phyloP scores from a whole-genome alignment of 2,113 vertebrate species.

The Petaurus breviceps region DNA sequence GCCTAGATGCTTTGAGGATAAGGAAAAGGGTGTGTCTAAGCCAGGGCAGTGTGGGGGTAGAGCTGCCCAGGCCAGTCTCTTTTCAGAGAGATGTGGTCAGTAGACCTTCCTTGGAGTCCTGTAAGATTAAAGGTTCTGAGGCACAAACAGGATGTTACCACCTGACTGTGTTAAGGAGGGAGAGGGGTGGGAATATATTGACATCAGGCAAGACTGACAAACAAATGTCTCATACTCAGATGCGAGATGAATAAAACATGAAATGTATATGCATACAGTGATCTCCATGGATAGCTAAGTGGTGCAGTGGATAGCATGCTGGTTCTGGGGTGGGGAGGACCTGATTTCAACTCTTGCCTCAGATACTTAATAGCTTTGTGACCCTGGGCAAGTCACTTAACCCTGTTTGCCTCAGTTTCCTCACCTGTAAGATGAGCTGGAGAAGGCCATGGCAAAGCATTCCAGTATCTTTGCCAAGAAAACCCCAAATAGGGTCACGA shows the following conservation, averaged over 20 bases:
- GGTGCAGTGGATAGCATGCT: background rate
- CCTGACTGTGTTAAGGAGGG: background rate
- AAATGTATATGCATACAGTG: background rate
- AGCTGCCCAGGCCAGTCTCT: background rate
- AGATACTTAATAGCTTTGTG: background rate
- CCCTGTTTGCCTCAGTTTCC: background rate
- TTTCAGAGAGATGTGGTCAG: background rate
- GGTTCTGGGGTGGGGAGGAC: background rate
- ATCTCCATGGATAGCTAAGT: background rate
- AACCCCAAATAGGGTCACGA: background rate
- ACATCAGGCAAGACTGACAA: background rate
- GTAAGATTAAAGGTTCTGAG: background rate
- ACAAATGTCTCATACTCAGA: background rate
- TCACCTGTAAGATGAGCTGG: background rate
- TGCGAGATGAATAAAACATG: conserved; percentile 20
- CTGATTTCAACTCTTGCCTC: background rate
- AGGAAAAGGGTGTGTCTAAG: background rate
- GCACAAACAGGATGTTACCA: background rate
- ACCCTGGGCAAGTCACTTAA: background rate
- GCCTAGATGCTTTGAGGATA: background rate
- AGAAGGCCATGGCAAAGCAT: background rate
- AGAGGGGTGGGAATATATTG: background rate
- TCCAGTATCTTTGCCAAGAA: background rate
- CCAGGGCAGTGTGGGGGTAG: background rate
- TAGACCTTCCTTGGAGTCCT: background rate